Base-by-base conservation (phyloP, 2,113 vertebrate genomes). In the Cryptomyrus ogoouensis region DNA sequence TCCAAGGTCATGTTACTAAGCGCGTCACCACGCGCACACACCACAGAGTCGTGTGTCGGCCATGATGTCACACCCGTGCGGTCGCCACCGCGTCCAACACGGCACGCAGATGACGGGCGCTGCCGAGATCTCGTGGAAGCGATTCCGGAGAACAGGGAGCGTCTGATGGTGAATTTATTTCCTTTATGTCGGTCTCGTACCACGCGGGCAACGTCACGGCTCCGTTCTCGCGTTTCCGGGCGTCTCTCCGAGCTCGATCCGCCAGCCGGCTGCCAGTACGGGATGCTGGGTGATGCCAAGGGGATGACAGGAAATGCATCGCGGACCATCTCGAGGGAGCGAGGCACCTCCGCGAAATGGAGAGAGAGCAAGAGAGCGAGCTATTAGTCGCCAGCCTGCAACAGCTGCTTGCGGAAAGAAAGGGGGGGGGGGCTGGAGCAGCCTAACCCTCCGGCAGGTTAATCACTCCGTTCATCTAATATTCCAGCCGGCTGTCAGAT, bases 401-500 rank as follows among this genome's bases (percentile, higher is more conserved):
- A 46, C 24, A 53, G 66, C 46, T 39, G 70, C 46, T 31, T 21
- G 88, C 31, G 13, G 39, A 15, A n/a, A 35, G 13, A 9, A 50
- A 9, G n/a, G 21, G 42, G 46, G 24, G n/a, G 47, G 9, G 83
- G 44, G 44, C 44, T 8, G 46, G 19, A 24, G 52, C 27, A n/a
- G 46, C 88, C n/a, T 77, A 35, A 47, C 66, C 46, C 66, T 6
- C 44, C 5, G n/a, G 24, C 46, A 21, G 66, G n/a, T 31, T 66
- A 66, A 88, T 89, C 58, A 77, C 70, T 89, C 46, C 42, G 88
- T 50, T 50, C 66, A 35, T 77, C 49, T 89, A 77, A 77, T 89
- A 89, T 89, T 89, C 88, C 62, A 49, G 66, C 39, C 31, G 35
- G 24, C 74, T 84, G 89, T 83, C 77, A 58, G 77, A 56, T 56